A percentile compares a stretch with the other conserved stretches of the same genome.
These are phyloP conservation scores for Chrysogorgia sp. DNA, from an alignment of 92 coral and sea anemone species.

Conservation along the genomic window DNA sequence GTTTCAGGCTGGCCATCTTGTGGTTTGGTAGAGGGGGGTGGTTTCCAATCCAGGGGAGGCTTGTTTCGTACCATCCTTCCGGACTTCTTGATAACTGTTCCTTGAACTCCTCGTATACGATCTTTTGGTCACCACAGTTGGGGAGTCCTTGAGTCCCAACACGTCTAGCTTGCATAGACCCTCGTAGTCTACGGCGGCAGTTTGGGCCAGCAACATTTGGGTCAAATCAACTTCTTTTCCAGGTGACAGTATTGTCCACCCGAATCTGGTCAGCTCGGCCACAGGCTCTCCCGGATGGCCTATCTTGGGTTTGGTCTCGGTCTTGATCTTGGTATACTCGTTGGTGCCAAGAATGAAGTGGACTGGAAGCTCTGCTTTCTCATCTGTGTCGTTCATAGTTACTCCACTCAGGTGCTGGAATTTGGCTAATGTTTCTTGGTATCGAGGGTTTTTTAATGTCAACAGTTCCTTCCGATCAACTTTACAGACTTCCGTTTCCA, in stretches of 20 bases:
- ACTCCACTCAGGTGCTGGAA: slow-evolving; percentile 51
- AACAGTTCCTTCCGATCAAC: slow-evolving; percentile 59
- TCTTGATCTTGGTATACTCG: slow-evolving; percentile 37
- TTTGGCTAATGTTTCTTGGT: slow-evolving; percentile 34
- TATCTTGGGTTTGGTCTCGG: slow-evolving; percentile 22
- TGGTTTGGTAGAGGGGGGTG: slow-evolving; percentile 44
- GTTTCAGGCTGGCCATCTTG: slow-evolving; percentile 42
- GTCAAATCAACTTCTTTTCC: slow-evolving; percentile 40
- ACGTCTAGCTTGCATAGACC: slow-evolving; percentile 53
- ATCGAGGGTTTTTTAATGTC: slow-evolving; percentile 41
- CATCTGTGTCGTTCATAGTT: slow-evolving; percentile 62
- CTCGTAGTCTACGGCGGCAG: slow-evolving; percentile 49
- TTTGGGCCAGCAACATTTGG: slow-evolving; percentile 53
- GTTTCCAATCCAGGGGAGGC: slow-evolving; percentile 45
- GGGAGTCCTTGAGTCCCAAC: slow-evolving; percentile 40
- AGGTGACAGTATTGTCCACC: slow-evolving; percentile 47
- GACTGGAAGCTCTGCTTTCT: slow-evolving; percentile 61
- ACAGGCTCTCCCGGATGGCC: slow-evolving; percentile 42
- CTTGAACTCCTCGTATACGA: slow-evolving; percentile 44
- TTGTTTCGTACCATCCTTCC: slow-evolving; percentile 50
- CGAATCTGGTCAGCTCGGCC: slow-evolving; percentile 41
- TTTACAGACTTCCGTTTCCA: slow-evolving; percentile 57
- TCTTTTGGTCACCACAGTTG: slow-evolving; percentile 42
- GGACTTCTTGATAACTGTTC: slow-evolving; percentile 24
- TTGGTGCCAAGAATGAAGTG: slow-evolving; percentile 58